Conservation (phyloP, 2,797 vertebrate genomes). For the Rhinatrema bivittatum region DNA sequence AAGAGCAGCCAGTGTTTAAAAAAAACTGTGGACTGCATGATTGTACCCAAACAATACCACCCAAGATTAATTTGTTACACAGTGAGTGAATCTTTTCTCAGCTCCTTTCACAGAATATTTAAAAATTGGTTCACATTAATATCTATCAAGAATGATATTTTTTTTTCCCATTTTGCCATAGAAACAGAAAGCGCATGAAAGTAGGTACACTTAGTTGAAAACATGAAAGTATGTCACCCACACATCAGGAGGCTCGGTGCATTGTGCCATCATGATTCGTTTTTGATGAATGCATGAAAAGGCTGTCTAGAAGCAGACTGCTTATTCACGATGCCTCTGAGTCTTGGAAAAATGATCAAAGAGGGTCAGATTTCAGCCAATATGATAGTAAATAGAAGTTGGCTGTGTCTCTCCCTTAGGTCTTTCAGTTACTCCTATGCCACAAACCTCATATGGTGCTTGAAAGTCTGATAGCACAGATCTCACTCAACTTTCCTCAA, state of each 20-base stretch:
- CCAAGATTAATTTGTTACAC: constrained; percentile 40
- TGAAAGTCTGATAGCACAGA: too few species aligned
- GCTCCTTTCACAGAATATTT: constrained; percentile 19
- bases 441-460: too few species aligned
- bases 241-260: background rate
- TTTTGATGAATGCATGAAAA: background rate
- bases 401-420: rapidly evolving
- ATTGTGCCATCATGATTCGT: background rate
- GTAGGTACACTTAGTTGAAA: background rate
- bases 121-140: constrained; percentile 25
- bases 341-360: rapidly evolving
- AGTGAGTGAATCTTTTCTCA: constrained; percentile 15
- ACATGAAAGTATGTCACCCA: background rate
- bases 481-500: too few species aligned
- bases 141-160: constrained; percentile 4
- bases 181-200: background rate
- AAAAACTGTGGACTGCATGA: constrained; percentile 26
- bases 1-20: constrained; percentile 29
- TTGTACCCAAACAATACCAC: constrained; percentile 31
- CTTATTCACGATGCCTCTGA: background rate
- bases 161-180: constrained; percentile 5
- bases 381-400: rapidly evolving
- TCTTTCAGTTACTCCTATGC: too few species aligned
- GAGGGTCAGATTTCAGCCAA: rapidly evolving
- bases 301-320: background rate